Percentiles rank a stretch among this genome's conserved stretches.
Evolutionary conservation across 2,113 vertebrate genomes (phyloP).

Genomic region (Archocentrus centrarchus): DNA sequence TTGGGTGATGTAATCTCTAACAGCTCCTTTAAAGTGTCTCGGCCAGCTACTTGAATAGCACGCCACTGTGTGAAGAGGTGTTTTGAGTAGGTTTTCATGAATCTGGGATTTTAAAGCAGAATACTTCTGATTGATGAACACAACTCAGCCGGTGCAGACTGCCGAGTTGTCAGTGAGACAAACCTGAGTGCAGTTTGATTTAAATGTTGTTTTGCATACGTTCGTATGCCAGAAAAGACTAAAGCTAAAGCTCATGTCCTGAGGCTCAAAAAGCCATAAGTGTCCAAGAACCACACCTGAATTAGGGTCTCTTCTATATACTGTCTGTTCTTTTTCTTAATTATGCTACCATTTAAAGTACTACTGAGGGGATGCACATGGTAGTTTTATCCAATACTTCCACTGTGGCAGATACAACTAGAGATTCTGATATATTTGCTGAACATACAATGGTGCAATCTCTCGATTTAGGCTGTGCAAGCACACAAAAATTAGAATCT

Average conservation of each 20-base stretch:
- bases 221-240: not conserved
- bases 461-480: not conserved
- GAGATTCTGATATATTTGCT: not conserved
- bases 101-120: not conserved
- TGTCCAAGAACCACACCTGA: not conserved
- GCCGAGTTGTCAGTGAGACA: not conserved
- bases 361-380: not conserved
- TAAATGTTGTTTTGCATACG: not conserved
- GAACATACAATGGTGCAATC: not conserved
- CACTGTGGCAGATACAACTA: not conserved
- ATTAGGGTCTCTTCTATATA: not conserved
- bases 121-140: not conserved
- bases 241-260: not conserved
- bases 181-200: slow-evolving; percentile 5
- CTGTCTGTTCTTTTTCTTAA: not conserved
- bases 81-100: not conserved
- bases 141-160: not conserved
- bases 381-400: not conserved
- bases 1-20: slow-evolving; percentile 69
- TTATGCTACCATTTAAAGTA: slow-evolving; percentile 11
- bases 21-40: slow-evolving; percentile 61
- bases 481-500: not conserved
- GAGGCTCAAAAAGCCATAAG: not conserved
- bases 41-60: slow-evolving; percentile 52
- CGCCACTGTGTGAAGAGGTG: slow-evolving; percentile 8